Conservation (phyloP, 2,888 invertebrate species). For the Thera britannica region DNA sequence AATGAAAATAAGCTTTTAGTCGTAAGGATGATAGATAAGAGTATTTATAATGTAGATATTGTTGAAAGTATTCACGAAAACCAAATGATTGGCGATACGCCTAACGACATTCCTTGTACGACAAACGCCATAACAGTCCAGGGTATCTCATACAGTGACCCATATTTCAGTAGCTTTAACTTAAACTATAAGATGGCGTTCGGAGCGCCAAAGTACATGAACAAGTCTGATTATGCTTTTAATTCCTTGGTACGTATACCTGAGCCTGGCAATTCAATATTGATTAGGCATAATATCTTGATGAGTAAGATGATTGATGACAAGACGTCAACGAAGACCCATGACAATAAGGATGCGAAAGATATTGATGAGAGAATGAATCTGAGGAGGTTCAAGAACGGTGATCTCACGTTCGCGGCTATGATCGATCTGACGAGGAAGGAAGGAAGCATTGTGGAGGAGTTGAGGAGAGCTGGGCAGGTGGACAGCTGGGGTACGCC, state of each 20-base stretch:
- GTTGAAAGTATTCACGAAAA: conserved; percentile 85
- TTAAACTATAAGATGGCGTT: conserved; percentile 85
- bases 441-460: conserved; percentile 63
- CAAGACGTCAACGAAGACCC: conserved; percentile 70
- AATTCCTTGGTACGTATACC: conserved; percentile 84
- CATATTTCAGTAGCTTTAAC: conserved; percentile 86
- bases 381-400: conserved; percentile 73
- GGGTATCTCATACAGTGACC: conserved; percentile 86
- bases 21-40: conserved; percentile 84
- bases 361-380: conserved; percentile 57
- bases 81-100: conserved; percentile 85
- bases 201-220: conserved; percentile 83
- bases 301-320: conserved; percentile 49
- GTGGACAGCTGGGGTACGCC: conserved; percentile 86
- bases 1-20: conserved; percentile 84
- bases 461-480: conserved; percentile 53
- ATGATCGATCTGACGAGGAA: conserved; percentile 73
- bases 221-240: conserved; percentile 87
- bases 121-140: conserved; percentile 86
- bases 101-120: conserved; percentile 85
- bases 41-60: conserved; percentile 85
- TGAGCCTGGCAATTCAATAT: conserved; percentile 72
- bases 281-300: conserved; percentile 42
- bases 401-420: conserved; percentile 79
- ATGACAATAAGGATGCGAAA: conserved; percentile 79